Evolutionary conservation across 2,797 vertebrate species (phyloP), one percentile per base, ranked within the genome.

Genomic region (Macroramphosus scolopax): DNA sequence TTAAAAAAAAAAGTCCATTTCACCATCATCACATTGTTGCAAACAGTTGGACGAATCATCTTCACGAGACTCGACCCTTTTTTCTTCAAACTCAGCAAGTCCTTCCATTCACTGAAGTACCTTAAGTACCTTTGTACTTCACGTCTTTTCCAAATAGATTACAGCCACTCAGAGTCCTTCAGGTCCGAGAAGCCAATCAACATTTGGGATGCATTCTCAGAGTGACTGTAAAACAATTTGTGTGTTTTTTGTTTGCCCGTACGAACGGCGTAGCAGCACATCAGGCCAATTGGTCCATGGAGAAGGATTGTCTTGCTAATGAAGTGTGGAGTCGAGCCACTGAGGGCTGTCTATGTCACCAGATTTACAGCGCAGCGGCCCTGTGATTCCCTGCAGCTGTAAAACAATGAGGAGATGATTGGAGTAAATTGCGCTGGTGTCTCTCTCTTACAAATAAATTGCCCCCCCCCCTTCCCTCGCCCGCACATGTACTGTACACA

Each of bases 361-460:
- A 73, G 75, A 82, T 84, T 81, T 83, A 83, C 72, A 63, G 71
- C 54, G 14, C 68, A 24, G 73, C 22, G 4, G 63, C 56, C 59
- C 54, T 36, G 53, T 30, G 72, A 66, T 80, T 79, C 77, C 79
- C 78, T 66, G 74, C 62, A 84, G 87, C 78, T 66, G 68, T 75
- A 70, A 84, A 86, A 87, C 85, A 82, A 88, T 82, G 64, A 84
- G 68, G 43, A 68, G 58, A 63, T 77, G 77, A 86, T 84, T 83
- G 81, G 70, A 84, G 77, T 76, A 82, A 85, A 86, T 84, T 75
- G 72, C 68, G 63, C 65, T 46, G 57, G 49, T 25, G 10, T 39
- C 28, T 25, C 29, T 71, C 40, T 50, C 62, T 52, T 48, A 40
- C 43, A 52, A 61, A 72, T 61, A 68, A 80, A 72, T 51, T 35